Percentiles rank a stretch among this genome's conserved stretches.
These are phyloP conservation scores for Melieria crassipennis DNA, from an alignment of 2,888 invertebrate genomes.

Conservation along the genomic window DNA sequence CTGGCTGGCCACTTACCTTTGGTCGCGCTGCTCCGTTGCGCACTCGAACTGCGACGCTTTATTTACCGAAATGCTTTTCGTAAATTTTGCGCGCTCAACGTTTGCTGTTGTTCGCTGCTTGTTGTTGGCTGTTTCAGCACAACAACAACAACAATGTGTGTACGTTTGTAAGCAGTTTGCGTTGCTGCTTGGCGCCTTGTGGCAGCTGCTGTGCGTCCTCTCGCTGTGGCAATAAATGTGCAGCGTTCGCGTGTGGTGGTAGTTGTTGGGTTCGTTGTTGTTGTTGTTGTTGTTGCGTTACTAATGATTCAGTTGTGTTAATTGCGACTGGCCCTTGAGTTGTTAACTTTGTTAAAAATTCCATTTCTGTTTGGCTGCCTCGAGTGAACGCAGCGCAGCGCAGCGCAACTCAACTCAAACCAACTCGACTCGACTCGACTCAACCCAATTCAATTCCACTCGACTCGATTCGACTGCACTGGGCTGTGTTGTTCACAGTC, in stretches of 20 bases:
- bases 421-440: no score
- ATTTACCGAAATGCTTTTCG: slow-evolving; percentile 8
- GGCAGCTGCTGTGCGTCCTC: background rate
- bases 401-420: no score
- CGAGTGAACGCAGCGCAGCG: no score
- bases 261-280: slow-evolving; percentile 7
- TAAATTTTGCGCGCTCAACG: slow-evolving; percentile 12
- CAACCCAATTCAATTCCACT: no score
- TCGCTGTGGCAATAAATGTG: no score
- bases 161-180: background rate
- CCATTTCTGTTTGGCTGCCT: slow-evolving; percentile 24
- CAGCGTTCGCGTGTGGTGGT: background rate
- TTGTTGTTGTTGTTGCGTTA: slow-evolving; percentile 21
- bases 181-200: background rate
- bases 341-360: slow-evolving; percentile 30
- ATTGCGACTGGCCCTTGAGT: slow-evolving; percentile 24
- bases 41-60: background rate
- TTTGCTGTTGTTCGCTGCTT: background rate
- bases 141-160: background rate
- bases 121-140: background rate
- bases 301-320: slow-evolving; percentile 16
- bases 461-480: no score
- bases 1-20: no score
- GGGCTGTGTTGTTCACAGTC: background rate
- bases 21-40: no score